Evolutionary conservation across 2,797 vertebrate genomes (phyloP), one percentile per base, ranked within the genome.

Genomic region (Orestias chungarensis): DNA sequence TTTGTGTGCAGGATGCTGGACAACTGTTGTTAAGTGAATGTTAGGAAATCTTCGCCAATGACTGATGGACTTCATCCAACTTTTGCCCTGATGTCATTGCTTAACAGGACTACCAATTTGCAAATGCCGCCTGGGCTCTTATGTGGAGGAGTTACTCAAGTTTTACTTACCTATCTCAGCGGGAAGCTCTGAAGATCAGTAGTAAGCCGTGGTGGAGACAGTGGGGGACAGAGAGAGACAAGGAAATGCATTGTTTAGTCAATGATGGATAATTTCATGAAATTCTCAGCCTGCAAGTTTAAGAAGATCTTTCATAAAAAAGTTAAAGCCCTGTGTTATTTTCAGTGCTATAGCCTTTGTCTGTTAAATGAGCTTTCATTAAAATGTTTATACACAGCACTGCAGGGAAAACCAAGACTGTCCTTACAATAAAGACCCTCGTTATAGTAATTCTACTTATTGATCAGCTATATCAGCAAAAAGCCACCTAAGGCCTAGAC

Each of bases 161-260:
- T 52, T 20, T 74, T 29, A 91, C 93, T 88, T 71, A 95, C 94
- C 94, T 86, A 94, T 93, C 84, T 94, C 93, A 87, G 94, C 94
- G 6, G 94, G 94, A 83, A 95, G 88, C 91, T 95, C 94, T 95
- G 89, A 31, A 66, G 82, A 67, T 18, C 50, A 65, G 50, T 69
- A 33, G 68, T 57, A 57, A 64, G 44, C 17, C 61, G 76, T 52
- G 64, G 40, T 50, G 68, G 75, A 33, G 44, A 29, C 23, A 31
- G 38, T 10, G n/a, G 3, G 35, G 74, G 43, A 72, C 2, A 79
- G 66, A 78, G 43, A 75, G 47, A 79, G 11, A 71, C 42, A 23
- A 11, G 25, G 17, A 61, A 44, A 43, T 11, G 10, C 40, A 66
- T 70, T 1, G 9, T 42, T 87, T 75, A 67, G 67, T 70, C 49